phyloP scores from a whole-genome alignment of 2,888 invertebrate species.

The Strigamia maritima region DNA sequence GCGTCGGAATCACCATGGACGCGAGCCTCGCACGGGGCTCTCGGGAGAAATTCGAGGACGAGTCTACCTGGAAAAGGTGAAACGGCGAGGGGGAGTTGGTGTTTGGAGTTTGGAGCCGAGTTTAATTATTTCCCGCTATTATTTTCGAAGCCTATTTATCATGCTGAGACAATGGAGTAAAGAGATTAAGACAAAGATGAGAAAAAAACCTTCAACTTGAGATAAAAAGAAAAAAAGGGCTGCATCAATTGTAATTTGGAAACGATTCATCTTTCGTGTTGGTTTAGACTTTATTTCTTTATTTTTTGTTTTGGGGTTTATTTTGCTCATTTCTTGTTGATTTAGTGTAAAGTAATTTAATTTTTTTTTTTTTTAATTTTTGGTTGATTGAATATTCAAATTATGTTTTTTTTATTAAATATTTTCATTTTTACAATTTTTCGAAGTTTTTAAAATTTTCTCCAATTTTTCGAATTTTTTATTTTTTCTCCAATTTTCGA shows the following conservation, averaged over 20 bases:
- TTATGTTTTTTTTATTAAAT: too few relatives aligned
- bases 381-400: too few relatives aligned
- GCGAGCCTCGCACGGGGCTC: neutral
- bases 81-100: neutral
- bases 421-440: too few relatives aligned
- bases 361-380: too few relatives aligned
- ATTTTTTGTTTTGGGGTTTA: too few relatives aligned
- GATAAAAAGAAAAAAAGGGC: neutral
- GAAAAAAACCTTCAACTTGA: neutral
- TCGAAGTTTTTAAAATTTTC: too few relatives aligned
- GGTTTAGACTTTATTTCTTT: neutral
- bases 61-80: neutral
- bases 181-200: neutral
- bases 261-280: neutral
- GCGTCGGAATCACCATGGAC: neutral
- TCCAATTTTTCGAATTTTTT: too few relatives aligned
- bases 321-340: too few relatives aligned
- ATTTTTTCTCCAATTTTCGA: too few relatives aligned
- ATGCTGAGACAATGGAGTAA: neutral
- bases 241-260: neutral
- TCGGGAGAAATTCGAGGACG: neutral
- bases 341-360: too few relatives aligned
- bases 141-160: neutral
- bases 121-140: neutral
- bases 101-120: neutral